Evolutionary conservation across 2,888 invertebrate genomes (phyloP).

Genomic region (Meteorus colon): DNA sequence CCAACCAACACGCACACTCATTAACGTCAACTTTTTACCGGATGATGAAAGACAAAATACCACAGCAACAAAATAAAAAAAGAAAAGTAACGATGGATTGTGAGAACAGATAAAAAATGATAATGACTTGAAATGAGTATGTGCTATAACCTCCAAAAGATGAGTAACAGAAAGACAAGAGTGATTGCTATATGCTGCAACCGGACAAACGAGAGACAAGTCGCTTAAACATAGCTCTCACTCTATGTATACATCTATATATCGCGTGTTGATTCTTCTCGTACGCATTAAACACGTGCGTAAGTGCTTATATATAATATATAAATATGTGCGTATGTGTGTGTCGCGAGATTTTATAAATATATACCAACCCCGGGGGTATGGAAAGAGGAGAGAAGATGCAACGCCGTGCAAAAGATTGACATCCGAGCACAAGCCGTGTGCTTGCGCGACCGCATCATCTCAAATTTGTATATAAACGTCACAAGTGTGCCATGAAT

Average conservation of each 20-base stretch:
- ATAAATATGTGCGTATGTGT: background rate
- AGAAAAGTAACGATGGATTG: background rate
- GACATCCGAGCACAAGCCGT: constrained; percentile 3
- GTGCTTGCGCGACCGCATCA: constrained; percentile 1
- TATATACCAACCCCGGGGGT: constrained; percentile 2
- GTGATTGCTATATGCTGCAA: background rate
- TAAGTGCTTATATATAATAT: background rate
- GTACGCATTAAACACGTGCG: background rate
- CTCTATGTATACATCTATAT: background rate
- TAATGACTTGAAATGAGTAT: background rate
- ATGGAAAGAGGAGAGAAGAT: constrained; percentile 1
- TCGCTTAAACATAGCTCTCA: background rate
- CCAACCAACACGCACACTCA: no score
- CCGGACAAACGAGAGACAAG: background rate
- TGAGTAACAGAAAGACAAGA: background rate
- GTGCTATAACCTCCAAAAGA: background rate
- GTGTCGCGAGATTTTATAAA: constrained; percentile 1
- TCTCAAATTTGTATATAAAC: constrained; percentile 3
- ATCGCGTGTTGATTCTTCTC: background rate
- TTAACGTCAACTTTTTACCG: no score
- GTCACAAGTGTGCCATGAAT: background rate
- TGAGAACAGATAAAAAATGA: background rate
- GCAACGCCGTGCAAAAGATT: constrained; percentile 7
- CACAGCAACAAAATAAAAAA: background rate
- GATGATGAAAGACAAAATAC: no score